phyloP scores from a whole-genome alignment of 2,888 invertebrate genomes.

The Drosophila affinis region DNA sequence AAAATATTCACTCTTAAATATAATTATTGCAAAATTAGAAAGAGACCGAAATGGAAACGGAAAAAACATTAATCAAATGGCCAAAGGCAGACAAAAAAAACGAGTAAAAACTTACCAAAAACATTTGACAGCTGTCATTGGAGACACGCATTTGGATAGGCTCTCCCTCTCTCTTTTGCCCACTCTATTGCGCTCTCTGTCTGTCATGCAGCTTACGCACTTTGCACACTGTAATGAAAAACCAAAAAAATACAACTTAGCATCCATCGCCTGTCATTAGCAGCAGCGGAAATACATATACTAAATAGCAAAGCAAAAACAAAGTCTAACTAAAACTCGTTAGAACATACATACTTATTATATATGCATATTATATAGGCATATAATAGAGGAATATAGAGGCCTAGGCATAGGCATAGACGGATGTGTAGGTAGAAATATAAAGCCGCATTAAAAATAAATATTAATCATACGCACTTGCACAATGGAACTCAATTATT shows the following conservation, averaged over 20 bases:
- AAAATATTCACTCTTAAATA: constrained; percentile 16
- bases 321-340: constrained; percentile 15
- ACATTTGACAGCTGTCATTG: constrained; percentile 72
- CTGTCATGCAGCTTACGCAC: constrained; percentile 72
- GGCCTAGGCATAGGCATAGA: neutral
- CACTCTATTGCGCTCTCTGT: constrained; percentile 3
- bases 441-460: constrained; percentile 40
- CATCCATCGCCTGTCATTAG: constrained; percentile 52
- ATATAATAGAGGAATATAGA: neutral
- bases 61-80: constrained; percentile 45
- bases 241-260: constrained; percentile 42
- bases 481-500: constrained; percentile 16
- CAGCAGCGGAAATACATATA: constrained; percentile 55
- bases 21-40: constrained; percentile 35
- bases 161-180: constrained; percentile 11
- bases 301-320: constrained; percentile 4
- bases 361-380: neutral
- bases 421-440: neutral
- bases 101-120: constrained; percentile 56
- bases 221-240: constrained; percentile 58
- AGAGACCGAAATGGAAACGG: constrained; percentile 7
- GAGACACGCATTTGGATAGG: constrained; percentile 54
- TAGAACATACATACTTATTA: neutral
- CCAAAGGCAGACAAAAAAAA: neutral
- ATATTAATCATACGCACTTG: constrained; percentile 65